These are phyloP conservation scores for Lepus europaeus DNA, from an alignment of 2,113 vertebrate species.

Conservation along the genomic window DNA sequence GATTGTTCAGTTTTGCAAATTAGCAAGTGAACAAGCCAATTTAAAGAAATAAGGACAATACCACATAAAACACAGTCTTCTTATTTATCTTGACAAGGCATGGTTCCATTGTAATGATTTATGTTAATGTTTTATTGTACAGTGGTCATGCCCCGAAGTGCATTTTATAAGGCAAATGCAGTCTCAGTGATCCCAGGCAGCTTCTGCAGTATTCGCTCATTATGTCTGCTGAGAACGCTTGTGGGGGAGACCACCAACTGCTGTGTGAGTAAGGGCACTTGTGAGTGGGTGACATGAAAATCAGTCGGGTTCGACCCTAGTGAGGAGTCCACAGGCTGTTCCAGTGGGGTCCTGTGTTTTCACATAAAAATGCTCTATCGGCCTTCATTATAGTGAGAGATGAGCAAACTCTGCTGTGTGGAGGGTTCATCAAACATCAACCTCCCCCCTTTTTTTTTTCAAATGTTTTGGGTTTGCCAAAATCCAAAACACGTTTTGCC, in stretches of 20 bases:
- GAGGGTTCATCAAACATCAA: conserved; percentile 83
- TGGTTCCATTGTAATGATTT: conserved; percentile 80
- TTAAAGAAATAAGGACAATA: conserved; percentile 74
- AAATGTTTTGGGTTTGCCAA: conserved; percentile 82
- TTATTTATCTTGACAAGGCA: conserved; percentile 77
- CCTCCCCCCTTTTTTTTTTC: conserved; percentile 64
- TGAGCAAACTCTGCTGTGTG: conserved; percentile 68
- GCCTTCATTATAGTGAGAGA: conserved; percentile 76
- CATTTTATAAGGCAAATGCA: conserved; percentile 81
- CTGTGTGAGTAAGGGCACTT: conserved; percentile 54
- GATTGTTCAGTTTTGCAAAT: conserved; percentile 72
- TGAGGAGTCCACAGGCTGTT: conserved; percentile 44
- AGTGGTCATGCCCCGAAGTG: conserved; percentile 77
- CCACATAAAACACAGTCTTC: conserved; percentile 75
- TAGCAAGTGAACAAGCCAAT: conserved; percentile 75
- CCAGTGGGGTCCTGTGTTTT: conserved; percentile 67
- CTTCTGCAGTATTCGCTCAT: conserved; percentile 73
- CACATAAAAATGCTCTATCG: conserved; percentile 69
- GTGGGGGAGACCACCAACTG: conserved; percentile 74
- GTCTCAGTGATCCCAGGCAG: conserved; percentile 77
- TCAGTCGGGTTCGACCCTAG: conserved; percentile 58
- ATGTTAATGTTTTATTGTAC: conserved; percentile 80
- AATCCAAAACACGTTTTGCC: conserved; percentile 84
- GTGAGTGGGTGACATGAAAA: conserved; percentile 68
- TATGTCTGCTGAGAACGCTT: conserved; percentile 72